Percentiles rank a stretch among this genome's conserved stretches.
Conservation (phyloP, 1,140 invertebrate species). For the Magallana angulata region DNA sequence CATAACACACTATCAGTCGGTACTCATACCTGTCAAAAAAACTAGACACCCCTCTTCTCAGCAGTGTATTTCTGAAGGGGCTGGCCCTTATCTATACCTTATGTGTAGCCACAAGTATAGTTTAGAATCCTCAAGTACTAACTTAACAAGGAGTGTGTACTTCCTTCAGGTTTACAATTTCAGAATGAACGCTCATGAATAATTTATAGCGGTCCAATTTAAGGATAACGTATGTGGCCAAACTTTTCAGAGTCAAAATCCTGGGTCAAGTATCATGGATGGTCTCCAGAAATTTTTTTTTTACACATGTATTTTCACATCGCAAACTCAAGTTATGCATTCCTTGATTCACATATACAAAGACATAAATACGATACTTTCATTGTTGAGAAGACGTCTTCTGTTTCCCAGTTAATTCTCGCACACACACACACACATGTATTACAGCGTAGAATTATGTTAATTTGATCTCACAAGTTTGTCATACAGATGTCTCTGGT, state of each 20-base stretch:
- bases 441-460: background rate
- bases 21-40: slow-evolving; percentile 9
- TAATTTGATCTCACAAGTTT: slow-evolving; percentile 24
- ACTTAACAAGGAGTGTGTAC: slow-evolving; percentile 8
- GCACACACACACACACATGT: background rate
- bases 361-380: background rate
- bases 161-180: background rate
- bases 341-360: background rate
- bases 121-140: slow-evolving; percentile 28
- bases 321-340: background rate
- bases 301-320: slow-evolving; percentile 11
- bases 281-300: background rate
- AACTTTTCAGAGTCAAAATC: slow-evolving; percentile 8
- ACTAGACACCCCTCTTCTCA: background rate
- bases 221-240: background rate
- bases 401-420: background rate
- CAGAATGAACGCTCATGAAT: slow-evolving; percentile 12
- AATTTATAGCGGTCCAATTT: slow-evolving; percentile 34
- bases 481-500: background rate
- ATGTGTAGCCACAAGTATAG: background rate
- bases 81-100: slow-evolving; percentile 9
- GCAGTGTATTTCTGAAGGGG: background rate
- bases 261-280: background rate
- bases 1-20: background rate
- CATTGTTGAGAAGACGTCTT: background rate